Conservation (phyloP, 2,797 vertebrate species). For the Clarias fuscus region DNA sequence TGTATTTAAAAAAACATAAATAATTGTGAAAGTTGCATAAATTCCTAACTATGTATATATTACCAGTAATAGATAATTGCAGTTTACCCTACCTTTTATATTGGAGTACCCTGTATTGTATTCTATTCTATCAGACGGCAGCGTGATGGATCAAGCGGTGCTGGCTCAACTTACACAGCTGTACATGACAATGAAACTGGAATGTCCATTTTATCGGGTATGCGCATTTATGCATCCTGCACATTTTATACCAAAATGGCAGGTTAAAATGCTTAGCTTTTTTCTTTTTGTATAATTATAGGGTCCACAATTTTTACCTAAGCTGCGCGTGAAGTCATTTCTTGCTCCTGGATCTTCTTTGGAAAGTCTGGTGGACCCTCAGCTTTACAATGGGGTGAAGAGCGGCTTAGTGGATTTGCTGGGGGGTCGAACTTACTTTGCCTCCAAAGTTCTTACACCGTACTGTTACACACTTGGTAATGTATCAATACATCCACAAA, state of each 20-base stretch:
- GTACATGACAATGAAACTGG: conserved; percentile 82
- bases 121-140: conserved; percentile 69
- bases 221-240: conserved; percentile 41
- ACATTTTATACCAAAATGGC: neutral
- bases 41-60: too few relatives aligned
- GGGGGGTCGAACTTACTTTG: conserved; percentile 82
- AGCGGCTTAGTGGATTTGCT: conserved; percentile 80
- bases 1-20: too few relatives aligned
- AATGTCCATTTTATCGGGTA: conserved; percentile 90
- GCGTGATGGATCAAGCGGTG: conserved; percentile 68
- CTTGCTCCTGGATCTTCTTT: conserved; percentile 65
- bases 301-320: conserved; percentile 80
- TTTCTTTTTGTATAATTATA: conserved; percentile 55
- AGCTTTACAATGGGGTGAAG: conserved; percentile 80
- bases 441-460: conserved; percentile 82
- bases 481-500: too few relatives aligned
- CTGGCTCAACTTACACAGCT: conserved; percentile 86
- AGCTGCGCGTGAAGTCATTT: conserved; percentile 81
- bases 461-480: conserved; percentile 89
- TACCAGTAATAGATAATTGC: too few relatives aligned
- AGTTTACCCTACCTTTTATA: too few relatives aligned
- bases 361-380: conserved; percentile 76
- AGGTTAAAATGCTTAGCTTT: neutral
- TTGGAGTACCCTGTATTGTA: neutral
- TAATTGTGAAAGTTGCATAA: too few relatives aligned